These are phyloP conservation scores for Pelodiscus sinensis DNA, from an alignment of 2,113 vertebrate genomes.

Conservation along the genomic window DNA sequence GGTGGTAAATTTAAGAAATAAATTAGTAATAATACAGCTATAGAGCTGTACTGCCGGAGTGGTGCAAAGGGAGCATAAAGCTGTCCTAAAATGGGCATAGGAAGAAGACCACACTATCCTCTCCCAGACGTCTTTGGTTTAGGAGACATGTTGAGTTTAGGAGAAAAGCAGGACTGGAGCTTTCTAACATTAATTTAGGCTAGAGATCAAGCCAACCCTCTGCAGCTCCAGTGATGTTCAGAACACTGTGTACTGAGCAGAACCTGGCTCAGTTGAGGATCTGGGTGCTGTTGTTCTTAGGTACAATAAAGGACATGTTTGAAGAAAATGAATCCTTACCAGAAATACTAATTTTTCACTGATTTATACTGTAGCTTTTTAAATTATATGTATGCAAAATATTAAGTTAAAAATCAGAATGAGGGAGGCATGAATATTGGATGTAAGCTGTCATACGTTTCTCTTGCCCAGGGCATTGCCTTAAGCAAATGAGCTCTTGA, in stretches of 20 bases:
- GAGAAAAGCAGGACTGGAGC: neutral
- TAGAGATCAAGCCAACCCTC: neutral
- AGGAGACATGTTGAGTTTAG: neutral
- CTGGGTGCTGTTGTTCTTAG: neutral
- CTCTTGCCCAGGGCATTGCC: neutral
- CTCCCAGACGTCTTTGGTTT: neutral
- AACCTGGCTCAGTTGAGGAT: neutral
- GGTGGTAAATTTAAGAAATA: neutral
- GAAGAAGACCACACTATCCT: neutral
- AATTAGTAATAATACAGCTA: neutral
- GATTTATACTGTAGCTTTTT: neutral
- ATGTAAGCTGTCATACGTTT: neutral
- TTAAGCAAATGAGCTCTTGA: neutral
- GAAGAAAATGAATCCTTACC: neutral
- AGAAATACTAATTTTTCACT: neutral
- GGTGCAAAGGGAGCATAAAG: neutral
- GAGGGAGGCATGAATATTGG: neutral
- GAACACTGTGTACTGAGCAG: neutral
- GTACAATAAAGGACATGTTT: neutral
- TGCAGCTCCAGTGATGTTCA: neutral
- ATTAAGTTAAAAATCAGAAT: neutral
- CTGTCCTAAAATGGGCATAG: neutral
- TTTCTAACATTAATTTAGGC: neutral
- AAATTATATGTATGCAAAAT: neutral
- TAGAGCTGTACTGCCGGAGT: neutral